Percentiles rank a stretch among this genome's conserved stretches.
Conservation (phyloP, 2,113 vertebrate species). For the Scomber japonicus region DNA sequence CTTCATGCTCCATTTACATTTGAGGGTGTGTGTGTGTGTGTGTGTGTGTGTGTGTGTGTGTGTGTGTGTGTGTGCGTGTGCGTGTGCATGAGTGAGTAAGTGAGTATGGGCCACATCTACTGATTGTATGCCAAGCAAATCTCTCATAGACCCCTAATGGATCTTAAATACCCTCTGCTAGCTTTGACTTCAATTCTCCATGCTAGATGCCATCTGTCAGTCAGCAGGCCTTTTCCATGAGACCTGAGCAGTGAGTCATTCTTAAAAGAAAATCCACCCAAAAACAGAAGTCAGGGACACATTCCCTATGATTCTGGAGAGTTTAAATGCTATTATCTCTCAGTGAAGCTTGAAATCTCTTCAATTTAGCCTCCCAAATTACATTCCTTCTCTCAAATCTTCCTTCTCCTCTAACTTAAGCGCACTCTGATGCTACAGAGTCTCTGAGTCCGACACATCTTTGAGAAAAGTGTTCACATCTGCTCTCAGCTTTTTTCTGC, state of each 20-base stretch:
- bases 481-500: not conserved
- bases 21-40: slow-evolving; percentile 29
- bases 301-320: not conserved
- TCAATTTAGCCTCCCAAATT: not conserved
- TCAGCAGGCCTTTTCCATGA: slow-evolving; percentile 57
- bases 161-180: slow-evolving; percentile 74
- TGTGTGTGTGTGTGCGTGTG: slow-evolving; percentile 36
- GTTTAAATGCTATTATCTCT: not conserved
- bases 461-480: not conserved
- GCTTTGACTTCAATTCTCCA: slow-evolving; percentile 64
- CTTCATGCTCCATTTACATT: slow-evolving; percentile 73
- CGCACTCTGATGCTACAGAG: not conserved
- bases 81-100: slow-evolving; percentile 8
- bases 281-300: slow-evolving; percentile 34
- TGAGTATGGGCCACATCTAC: slow-evolving; percentile 45
- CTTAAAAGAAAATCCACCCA: slow-evolving; percentile 39
- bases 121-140: slow-evolving; percentile 67
- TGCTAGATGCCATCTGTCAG: slow-evolving; percentile 73
- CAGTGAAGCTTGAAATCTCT: slow-evolving; percentile 21
- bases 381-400: slow-evolving; percentile 1
- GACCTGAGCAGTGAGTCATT: slow-evolving; percentile 51
- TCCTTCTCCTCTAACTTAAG: not conserved
- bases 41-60: slow-evolving; percentile 45
- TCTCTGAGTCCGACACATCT: not conserved
- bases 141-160: slow-evolving; percentile 77